phyloP scores from a whole-genome alignment of 2,888 invertebrate genomes.

The Dendrolimus houi region DNA sequence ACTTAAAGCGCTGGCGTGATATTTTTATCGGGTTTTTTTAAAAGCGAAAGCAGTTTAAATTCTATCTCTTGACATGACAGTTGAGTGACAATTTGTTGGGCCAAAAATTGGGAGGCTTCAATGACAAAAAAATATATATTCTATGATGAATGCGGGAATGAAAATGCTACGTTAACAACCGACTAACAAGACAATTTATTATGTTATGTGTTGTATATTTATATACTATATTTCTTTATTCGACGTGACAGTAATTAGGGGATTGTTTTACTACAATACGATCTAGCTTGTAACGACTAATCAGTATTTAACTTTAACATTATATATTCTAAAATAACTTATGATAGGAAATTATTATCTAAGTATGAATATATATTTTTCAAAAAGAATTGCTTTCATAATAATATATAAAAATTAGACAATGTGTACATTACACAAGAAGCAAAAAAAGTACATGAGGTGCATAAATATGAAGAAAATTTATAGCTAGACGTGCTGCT shows the following conservation, averaged over 20 bases:
- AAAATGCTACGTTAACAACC: not conserved
- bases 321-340: too few relatives aligned
- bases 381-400: not conserved
- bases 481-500: too few relatives aligned
- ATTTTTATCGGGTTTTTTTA: not conserved
- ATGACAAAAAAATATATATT: not conserved
- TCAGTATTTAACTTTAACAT: too few relatives aligned
- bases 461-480: too few relatives aligned
- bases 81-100: slow-evolving; percentile 3
- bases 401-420: too few relatives aligned
- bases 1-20: too few relatives aligned
- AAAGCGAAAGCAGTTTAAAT: slow-evolving; percentile 2
- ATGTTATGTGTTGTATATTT: not conserved
- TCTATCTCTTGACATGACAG: slow-evolving; percentile 4
- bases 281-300: too few relatives aligned
- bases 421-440: too few relatives aligned
- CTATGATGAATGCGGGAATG: not conserved
- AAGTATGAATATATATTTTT: not conserved
- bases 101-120: not conserved
- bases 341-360: too few relatives aligned
- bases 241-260: too few relatives aligned
- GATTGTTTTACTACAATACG: too few relatives aligned
- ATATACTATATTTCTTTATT: not conserved
- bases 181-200: not conserved
- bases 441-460: too few relatives aligned